Percentiles rank a stretch among this genome's conserved stretches.
phyloP scores from a whole-genome alignment of 2,888 invertebrate genomes.

The Agonopterix heracliana region DNA sequence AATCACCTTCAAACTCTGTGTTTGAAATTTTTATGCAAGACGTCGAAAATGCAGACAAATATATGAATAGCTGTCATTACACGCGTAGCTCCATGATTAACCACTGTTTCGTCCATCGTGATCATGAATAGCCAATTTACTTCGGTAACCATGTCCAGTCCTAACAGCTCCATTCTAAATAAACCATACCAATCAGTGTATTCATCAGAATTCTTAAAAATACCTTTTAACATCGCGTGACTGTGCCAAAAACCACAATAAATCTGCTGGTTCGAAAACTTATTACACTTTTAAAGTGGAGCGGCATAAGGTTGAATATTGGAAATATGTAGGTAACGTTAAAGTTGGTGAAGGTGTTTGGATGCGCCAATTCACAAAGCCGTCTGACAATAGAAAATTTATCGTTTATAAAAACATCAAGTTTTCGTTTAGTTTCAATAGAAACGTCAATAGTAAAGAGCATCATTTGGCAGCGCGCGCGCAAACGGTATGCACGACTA shows the following conservation, averaged over 20 bases:
- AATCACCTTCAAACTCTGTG: no score
- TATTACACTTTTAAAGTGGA: neutral
- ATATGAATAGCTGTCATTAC: conserved; percentile 42
- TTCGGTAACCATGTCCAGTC: conserved; percentile 23
- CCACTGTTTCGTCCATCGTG: conserved; percentile 36
- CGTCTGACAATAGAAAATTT: conserved; percentile 54
- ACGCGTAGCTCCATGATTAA: conserved; percentile 38
- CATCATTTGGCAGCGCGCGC: conserved; percentile 47
- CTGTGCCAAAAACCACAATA: neutral
- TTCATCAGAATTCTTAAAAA: conserved; percentile 31
- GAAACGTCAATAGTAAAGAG: conserved; percentile 59
- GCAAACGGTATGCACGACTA: conserved; percentile 23
- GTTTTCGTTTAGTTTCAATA: conserved; percentile 46
- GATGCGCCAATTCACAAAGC: conserved; percentile 47
- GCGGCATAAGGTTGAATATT: neutral
- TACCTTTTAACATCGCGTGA: conserved; percentile 19
- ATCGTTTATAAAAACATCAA: conserved; percentile 64
- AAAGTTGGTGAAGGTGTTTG: conserved; percentile 11
- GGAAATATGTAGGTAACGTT: neutral
- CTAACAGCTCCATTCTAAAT: conserved; percentile 30
- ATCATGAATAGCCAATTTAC: conserved; percentile 57
- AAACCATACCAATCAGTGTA: conserved; percentile 34
- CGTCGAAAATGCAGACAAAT: conserved; percentile 19
- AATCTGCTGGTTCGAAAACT: neutral
- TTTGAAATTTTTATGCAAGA: no score